Base-by-base conservation (phyloP, 2,113 vertebrate genomes). In the Atherinomorus stipes region DNA sequence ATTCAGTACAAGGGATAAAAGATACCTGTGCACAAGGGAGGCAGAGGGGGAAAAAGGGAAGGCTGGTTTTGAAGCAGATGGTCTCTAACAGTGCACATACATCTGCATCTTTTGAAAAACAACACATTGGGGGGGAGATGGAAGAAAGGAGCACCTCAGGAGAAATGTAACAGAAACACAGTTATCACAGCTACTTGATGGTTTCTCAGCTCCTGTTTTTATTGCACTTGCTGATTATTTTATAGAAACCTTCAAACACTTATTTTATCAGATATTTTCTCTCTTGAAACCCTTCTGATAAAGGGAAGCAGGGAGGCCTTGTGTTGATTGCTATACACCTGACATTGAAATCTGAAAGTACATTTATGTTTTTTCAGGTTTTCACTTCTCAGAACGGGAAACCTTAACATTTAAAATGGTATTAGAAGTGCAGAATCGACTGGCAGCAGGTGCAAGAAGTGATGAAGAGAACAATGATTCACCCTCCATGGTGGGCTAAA, bases 61-160 rank as follows among this genome's bases (percentile, higher is more conserved):
- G 66, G 26, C 37, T 57, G 64, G 19, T 76, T 80, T 65, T 63
- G 71, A 77, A 84, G 70, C 74, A 90, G 85, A 89, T 88, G 80
- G 81, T 74, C 64, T 63, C 58, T 58, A 66, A 64, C 47, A 59
- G 57, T 58, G 56, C 28, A 21, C 13, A 23, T 64, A 58, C 50
- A 81, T 84, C 70, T 71, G 50, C 51, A 81, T 62, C 60, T 54
- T 75, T 45, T 25, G 28, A 58, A 73, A 60, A 70, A 77, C n/a
- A 76, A 6, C 26, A 53, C 31, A 45, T 25, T n/a, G 9, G 54
- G 45, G 56, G 25, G 37, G 44, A 50, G 18, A 51, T 37, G 42
- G 23, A 0, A 8, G 10, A 62, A 61, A 56, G 25, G 11, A 64
- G 60, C 61, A 25, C 52, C 26, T 71, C 31, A 4, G 34, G 42